Conservation (phyloP, 1,140 invertebrate genomes). For the Papilio aristodemus region DNA sequence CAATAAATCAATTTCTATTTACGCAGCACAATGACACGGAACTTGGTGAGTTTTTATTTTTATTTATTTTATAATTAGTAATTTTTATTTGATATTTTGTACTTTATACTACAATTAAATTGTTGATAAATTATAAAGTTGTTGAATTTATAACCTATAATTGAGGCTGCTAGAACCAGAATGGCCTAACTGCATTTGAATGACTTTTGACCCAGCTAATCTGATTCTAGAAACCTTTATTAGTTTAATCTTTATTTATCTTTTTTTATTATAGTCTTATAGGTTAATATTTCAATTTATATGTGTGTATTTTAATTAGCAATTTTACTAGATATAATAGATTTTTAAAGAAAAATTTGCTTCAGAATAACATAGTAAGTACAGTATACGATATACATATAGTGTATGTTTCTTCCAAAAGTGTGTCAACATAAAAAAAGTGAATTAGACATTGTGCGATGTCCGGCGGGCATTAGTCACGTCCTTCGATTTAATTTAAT, state of each 20-base stretch:
- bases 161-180: too few relatives aligned
- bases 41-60: conserved; percentile 29
- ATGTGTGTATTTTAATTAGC: too few relatives aligned
- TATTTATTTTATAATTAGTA: conserved; percentile 8
- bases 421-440: conserved; percentile 18
- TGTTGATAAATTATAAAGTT: too few relatives aligned
- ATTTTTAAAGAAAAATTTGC: too few relatives aligned
- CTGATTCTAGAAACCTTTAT: not conserved
- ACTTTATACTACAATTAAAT: too few relatives aligned
- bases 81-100: not conserved
- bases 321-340: too few relatives aligned
- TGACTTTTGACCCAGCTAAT: too few relatives aligned
- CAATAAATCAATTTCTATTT: conserved; percentile 29
- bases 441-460: conserved; percentile 20
- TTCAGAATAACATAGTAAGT: not conserved
- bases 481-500: conserved; percentile 22
- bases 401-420: not conserved
- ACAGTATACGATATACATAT: not conserved
- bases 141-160: too few relatives aligned
- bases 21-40: conserved; percentile 34
- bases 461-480: conserved; percentile 16
- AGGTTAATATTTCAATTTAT: not conserved
- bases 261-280: not conserved
- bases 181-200: too few relatives aligned
- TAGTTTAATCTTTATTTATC: not conserved